A percentile compares a stretch with the other conserved stretches of the same genome.
phyloP scores from a whole-genome alignment of 2,888 invertebrate species.

The Lasioglossum zephyrum region DNA sequence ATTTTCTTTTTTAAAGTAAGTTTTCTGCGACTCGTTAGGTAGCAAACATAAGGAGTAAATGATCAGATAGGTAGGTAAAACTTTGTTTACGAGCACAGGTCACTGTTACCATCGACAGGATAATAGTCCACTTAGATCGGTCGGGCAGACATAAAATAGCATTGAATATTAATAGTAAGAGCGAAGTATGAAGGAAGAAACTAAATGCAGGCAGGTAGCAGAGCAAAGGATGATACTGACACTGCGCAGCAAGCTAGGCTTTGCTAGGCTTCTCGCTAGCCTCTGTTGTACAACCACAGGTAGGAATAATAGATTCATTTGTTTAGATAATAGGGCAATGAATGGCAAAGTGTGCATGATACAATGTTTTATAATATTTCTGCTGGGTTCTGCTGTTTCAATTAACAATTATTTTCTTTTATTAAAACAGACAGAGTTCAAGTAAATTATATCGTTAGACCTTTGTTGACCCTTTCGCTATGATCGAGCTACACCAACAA shows the following conservation, averaged over 20 bases:
- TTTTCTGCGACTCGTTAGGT: constrained; percentile 52
- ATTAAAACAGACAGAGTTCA: constrained; percentile 2
- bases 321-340: constrained; percentile 72
- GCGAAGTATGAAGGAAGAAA: constrained; percentile 70
- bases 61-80: constrained; percentile 48
- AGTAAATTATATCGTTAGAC: constrained; percentile 15
- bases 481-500: neutral
- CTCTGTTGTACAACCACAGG: constrained; percentile 78
- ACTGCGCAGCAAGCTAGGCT: constrained; percentile 75
- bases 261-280: constrained; percentile 78
- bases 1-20: constrained; percentile 34
- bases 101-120: constrained; percentile 14
- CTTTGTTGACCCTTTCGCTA: constrained; percentile 16
- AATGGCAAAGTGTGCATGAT: constrained; percentile 69
- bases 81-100: constrained; percentile 26
- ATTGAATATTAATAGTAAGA: constrained; percentile 72
- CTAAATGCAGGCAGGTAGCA: constrained; percentile 81
- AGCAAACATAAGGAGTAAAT: constrained; percentile 31
- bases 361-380: constrained; percentile 65
- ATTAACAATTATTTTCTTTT: constrained; percentile 36
- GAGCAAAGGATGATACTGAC: constrained; percentile 78
- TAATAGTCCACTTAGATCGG: constrained; percentile 53
- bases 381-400: constrained; percentile 41
- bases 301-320: constrained; percentile 79
- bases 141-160: constrained; percentile 54